Evolutionary conservation across 2,797 vertebrate species (phyloP), one percentile per base, ranked within the genome.

Genomic region (Lithobates pipiens): DNA sequence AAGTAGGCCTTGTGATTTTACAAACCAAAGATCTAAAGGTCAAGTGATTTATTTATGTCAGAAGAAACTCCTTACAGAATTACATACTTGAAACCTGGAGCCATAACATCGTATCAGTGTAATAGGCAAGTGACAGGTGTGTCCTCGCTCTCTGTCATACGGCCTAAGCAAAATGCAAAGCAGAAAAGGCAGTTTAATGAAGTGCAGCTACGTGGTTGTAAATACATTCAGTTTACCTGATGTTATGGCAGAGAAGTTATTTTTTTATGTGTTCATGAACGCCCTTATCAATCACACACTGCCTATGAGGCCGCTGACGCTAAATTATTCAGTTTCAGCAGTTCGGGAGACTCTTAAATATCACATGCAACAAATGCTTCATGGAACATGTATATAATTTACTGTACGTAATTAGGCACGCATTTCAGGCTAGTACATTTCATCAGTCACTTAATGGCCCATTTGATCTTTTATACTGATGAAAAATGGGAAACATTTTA

Each of bases 1-100:
- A 83, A 77, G 42, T 68, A 77, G 68, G 42, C 25, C 75, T 74
- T 70, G 80, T 77, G 50, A 77, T 76, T 86, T 86, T 86, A 83
- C 80, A 82, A 86, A 86, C 69, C 74, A 86, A 77, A 74, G 80
- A 86, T 32, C 80, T 83, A 86, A 86, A 86, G 85, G 85, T 83
- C 80, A 86, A 86, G 77, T 86, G 85, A 83, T 83, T 83, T 86
- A 86, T 86, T 78, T 86, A 78, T 83, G 85, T 83, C 80, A 83
- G 54, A 27, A 86, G 76, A 86, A 86, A 83, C 85, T 83, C 80
- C 85, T 83, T 83, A 82, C 80, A 86, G 85, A 86, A 86, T 86
- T 83, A 83, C 75, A 86, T 83, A 78, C 85, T 86, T 78, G 85
- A 86, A 86, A 78, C n/a, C 80, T 86, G 76, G 76, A 86, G 69